Evolutionary conservation across 1,140 invertebrate species (phyloP), one percentile per base, ranked within the genome.

Genomic region (Drosophila erecta): DNA sequence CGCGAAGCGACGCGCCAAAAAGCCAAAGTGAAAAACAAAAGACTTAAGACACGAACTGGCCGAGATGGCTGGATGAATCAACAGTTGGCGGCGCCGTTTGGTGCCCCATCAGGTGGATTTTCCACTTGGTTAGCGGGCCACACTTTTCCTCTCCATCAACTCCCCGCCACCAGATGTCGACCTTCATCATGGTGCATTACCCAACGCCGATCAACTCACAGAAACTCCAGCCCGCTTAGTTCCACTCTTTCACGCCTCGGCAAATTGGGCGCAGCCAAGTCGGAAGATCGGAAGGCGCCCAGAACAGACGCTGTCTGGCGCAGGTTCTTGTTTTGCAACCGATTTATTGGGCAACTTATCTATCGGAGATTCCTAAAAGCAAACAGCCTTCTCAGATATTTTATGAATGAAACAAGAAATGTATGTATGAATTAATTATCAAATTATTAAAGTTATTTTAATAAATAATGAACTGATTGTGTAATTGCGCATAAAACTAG

Each of bases 31-130:
- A 55, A 80, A 67, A 75, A 71, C 72, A 67, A 89, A 89, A 90
- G 76, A 87, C 84, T 87, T 51, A 80, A 78, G 85, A 61, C 84
- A 87, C 84, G 66, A 87, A 89, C 84, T 84, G 33, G 30, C 12
- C 20, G 35, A 44, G 38, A 66, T 58, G 33, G 54, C 38, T 47
- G 71, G 40, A 47, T 73, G 64, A 78, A 77, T 83, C 67, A 71
- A 46, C 30, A 64, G 62, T 46, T 62, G 57, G 62, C 62, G 35
- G 12, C 57, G n/a, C 14, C 27, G 35, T 50, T 67, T 67, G 66
- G 67, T 57, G 67, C 51, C 67, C 57, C 67, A 57, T 70, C 65
- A 70, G 43, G 41, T 71, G 67, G 66, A 71, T 71, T 71, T 71
- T 71, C 67, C 67, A 71, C 66, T 69, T 70, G 66, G 64, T 57